phyloP scores from a whole-genome alignment of 1,140 invertebrate genomes.

The Pristionchus pacificus region DNA sequence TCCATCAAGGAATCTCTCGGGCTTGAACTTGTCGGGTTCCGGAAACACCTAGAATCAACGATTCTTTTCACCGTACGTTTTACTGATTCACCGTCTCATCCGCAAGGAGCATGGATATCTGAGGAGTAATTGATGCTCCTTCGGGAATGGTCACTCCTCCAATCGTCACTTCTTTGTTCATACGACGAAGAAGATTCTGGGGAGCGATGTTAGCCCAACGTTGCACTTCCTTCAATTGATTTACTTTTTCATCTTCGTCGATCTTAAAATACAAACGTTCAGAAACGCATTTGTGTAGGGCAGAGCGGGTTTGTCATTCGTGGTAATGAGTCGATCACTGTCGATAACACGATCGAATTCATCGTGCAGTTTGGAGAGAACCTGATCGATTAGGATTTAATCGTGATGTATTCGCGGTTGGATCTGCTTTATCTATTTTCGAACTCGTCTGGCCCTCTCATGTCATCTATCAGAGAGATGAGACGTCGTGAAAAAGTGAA shows the following conservation, averaged over 20 bases:
- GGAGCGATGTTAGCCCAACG: constrained; percentile 22
- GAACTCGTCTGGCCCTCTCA: neutral
- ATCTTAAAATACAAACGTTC: constrained; percentile 21
- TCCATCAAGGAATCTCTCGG: constrained; percentile 73
- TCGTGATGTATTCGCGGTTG: neutral
- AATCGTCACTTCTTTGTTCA: constrained; percentile 66
- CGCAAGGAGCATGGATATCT: constrained; percentile 82
- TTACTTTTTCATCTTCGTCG: constrained; percentile 7
- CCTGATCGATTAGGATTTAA: constrained; percentile 1
- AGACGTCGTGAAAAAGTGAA: constrained; percentile 11
- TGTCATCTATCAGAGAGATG: constrained; percentile 1
- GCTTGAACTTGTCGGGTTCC: constrained; percentile 76
- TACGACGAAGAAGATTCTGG: constrained; percentile 20
- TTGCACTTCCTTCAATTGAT: neutral
- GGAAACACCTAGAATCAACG: constrained; percentile 69
- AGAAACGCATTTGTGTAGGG: constrained; percentile 28
- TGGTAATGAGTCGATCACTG: constrained; percentile 35
- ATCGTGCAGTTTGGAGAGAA: constrained; percentile 59
- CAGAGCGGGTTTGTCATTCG: constrained; percentile 44
- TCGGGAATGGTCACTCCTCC: constrained; percentile 71
- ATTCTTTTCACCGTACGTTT: neutral
- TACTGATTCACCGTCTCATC: constrained; percentile 63
- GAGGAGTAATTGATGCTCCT: constrained; percentile 75
- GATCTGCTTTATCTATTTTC: neutral
- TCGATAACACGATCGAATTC: constrained; percentile 57